Evolutionary conservation across 2,888 invertebrate genomes (phyloP).

Genomic region (Drepanosiphum platanoidis): DNA sequence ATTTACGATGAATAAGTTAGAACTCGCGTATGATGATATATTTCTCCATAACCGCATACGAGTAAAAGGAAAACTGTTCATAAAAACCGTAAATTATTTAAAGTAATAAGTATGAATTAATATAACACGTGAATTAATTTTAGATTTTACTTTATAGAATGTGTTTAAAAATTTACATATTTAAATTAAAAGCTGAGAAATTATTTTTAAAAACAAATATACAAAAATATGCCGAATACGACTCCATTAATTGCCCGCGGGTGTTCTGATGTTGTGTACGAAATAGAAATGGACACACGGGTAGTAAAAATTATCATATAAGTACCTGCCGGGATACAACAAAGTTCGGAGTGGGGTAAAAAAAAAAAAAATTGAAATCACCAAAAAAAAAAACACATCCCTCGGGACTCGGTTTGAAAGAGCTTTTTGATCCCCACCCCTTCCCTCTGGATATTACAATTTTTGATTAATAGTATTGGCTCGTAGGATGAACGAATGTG

Average conservation of each 20-base stretch:
- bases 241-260: neutral
- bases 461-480: slow-evolving; percentile 60
- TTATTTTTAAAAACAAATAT: slow-evolving; percentile 1
- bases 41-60: too few relatives aligned
- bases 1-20: neutral
- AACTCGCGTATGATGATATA: neutral
- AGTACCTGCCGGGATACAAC: neutral
- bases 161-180: slow-evolving; percentile 18
- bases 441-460: slow-evolving; percentile 52
- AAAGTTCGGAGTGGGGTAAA: neutral
- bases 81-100: neutral
- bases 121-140: neutral
- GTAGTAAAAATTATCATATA: slow-evolving; percentile 52
- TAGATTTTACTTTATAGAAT: neutral
- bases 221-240: neutral
- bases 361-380: slow-evolving; percentile 53
- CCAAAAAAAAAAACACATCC: slow-evolving; percentile 31
- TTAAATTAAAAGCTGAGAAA: neutral
- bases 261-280: neutral
- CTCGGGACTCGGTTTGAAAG: slow-evolving; percentile 36
- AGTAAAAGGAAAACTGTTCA: neutral
- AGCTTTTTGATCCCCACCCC: slow-evolving; percentile 43
- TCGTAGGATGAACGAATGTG: slow-evolving; percentile 47
- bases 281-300: slow-evolving; percentile 2
- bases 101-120: neutral